Conservation (phyloP, 2,113 vertebrate genomes). For the Nesogale talazaci region DNA sequence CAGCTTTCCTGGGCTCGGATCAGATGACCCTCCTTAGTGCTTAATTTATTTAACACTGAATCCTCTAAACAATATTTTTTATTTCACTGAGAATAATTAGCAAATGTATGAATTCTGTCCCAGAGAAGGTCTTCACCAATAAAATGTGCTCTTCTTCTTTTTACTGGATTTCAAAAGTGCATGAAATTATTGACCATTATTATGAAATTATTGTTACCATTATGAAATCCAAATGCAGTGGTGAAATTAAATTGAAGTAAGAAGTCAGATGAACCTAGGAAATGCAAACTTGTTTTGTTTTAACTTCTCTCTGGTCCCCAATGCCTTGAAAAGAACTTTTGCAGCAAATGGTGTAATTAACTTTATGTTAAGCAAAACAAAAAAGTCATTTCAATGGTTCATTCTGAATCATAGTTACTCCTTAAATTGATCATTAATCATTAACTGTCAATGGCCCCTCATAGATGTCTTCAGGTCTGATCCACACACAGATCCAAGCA, state of each 20-base stretch:
- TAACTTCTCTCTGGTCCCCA: slow-evolving; percentile 3
- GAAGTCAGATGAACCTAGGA: neutral
- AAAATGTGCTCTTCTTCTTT: neutral
- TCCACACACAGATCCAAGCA: neutral
- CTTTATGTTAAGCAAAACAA: neutral
- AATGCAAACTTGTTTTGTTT: slow-evolving; percentile 56
- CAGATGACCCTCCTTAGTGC: neutral
- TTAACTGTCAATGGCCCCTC: neutral
- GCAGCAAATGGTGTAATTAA: slow-evolving; percentile 10
- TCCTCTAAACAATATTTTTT: neutral
- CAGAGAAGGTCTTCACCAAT: neutral
- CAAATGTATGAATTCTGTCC: neutral
- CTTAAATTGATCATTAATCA: neutral
- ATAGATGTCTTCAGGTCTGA: neutral
- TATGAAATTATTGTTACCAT: neutral
- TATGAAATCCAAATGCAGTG: slow-evolving; percentile 48
- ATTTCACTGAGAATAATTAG: slow-evolving; percentile 8
- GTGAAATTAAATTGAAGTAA: neutral
- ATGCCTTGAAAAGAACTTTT: slow-evolving; percentile 34
- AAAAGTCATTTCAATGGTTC: too few relatives aligned
- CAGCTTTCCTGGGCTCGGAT: neutral
- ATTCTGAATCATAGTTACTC: neutral
- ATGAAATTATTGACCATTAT: slow-evolving; percentile 20
- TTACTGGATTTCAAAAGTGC: neutral
- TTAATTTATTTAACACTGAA: slow-evolving; percentile 1